Evolutionary conservation across 2,888 invertebrate species (phyloP), one percentile per base, ranked within the genome.

Genomic region (Coenonympha glycerion): DNA sequence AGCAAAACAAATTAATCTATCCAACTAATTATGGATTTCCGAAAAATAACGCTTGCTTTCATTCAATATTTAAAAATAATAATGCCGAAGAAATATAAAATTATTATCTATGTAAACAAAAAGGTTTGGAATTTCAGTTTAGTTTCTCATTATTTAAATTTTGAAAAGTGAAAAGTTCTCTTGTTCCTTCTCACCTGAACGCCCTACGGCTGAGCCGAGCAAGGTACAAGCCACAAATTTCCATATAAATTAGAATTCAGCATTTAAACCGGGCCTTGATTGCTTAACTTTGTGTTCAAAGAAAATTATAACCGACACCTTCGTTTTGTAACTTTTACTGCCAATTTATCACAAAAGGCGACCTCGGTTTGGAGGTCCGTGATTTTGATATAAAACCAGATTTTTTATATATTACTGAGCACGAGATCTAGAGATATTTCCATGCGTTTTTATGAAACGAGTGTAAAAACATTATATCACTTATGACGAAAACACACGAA

Each of bases 161-260:
- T 3, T 26, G 26, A 47, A 46, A 37, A 28, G 13, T 16, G 44
- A 8, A 11, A 42, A 31, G 31, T 16, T 49, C 30, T 31, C 28
- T 15, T 33, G n/a, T 24, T 45, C 37, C 18, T 26, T 16, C 52
- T 52, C 49, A 53, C 56, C 56, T 52, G 53, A 57, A 59, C 69
- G 69, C 72, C 71, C 72, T n/a, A 68, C 64, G 59, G 58, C 61
- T 56, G 55, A 55, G 62, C 53, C 61, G 59, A 56, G 61, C 56
- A 61, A 60, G 60, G 57, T 58, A 60, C 68, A 64, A 59, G 65
- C 68, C 65, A 53, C 62, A 56, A 64, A 83, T 83, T 81, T 73
- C 67, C 83, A 83, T 83, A 76, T 79, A 82, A 79, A 83, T 83
- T 79, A 79, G 76, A 79, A 69, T 59, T 64, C 67, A 65, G 61